phyloP scores from a whole-genome alignment of 2,888 invertebrate species.

The Masnerella sp. region DNA sequence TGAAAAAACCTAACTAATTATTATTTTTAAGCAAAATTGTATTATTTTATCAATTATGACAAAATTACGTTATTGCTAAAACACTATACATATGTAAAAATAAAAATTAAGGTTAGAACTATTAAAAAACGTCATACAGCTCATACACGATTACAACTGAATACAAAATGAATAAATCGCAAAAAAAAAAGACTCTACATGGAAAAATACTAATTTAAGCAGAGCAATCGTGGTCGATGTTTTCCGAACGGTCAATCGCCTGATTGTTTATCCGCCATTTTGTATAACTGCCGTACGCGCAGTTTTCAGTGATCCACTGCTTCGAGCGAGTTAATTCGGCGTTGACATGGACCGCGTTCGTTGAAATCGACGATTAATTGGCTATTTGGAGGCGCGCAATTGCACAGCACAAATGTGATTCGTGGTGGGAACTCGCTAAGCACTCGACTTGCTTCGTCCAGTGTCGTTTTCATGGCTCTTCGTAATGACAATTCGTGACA shows the following conservation, averaged over 20 bases:
- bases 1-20: too few species aligned
- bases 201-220: neutral
- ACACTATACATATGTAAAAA: too few species aligned
- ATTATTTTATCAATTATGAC: too few species aligned
- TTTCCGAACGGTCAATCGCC: slow-evolving; percentile 57
- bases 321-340: slow-evolving; percentile 10
- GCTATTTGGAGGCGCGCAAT: neutral
- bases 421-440: neutral
- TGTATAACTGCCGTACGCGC: slow-evolving; percentile 70
- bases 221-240: slow-evolving; percentile 28
- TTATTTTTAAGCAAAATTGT: too few species aligned
- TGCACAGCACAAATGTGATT: neutral
- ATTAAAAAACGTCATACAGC: too few species aligned
- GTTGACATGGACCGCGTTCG: slow-evolving; percentile 28
- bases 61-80: too few species aligned
- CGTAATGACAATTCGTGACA: slow-evolving; percentile 69
- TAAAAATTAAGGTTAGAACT: too few species aligned
- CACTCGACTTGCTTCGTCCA: slow-evolving; percentile 1
- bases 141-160: too few species aligned
- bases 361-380: slow-evolving; percentile 12
- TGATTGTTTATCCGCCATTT: slow-evolving; percentile 73
- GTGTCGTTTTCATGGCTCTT: slow-evolving; percentile 36
- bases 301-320: slow-evolving; percentile 65
- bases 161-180: neutral
- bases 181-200: neutral